Conservation (phyloP, 1,140 invertebrate species). For the Drosophila tani region DNA sequence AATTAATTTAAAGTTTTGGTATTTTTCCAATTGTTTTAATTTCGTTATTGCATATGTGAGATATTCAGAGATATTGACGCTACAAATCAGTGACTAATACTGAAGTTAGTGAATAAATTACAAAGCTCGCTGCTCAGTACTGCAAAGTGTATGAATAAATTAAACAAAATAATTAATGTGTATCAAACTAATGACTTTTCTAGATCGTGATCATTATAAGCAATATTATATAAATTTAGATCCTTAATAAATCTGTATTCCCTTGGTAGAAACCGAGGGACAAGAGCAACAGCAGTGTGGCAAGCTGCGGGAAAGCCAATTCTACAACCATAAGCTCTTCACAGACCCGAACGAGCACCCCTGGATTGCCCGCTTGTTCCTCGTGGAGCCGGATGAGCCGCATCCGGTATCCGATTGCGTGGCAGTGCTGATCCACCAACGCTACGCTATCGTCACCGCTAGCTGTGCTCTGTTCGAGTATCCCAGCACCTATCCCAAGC, state of each 20-base stretch:
- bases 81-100: too few species aligned
- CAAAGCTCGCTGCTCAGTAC: not conserved
- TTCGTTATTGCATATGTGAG: too few species aligned
- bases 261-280: not conserved
- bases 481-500: not conserved
- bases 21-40: too few species aligned
- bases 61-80: too few species aligned
- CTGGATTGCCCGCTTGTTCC: slow-evolving; percentile 29
- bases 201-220: too few species aligned
- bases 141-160: not conserved
- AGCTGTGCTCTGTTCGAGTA: slow-evolving; percentile 6
- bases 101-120: not conserved
- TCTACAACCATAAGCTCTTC: slow-evolving; percentile 13
- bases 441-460: slow-evolving; percentile 19
- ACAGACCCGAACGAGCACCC: slow-evolving; percentile 22
- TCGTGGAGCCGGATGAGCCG: not conserved
- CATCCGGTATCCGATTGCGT: not conserved
- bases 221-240: too few species aligned
- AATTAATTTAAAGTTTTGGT: too few species aligned
- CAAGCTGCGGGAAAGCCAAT: slow-evolving; percentile 13
- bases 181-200: too few species aligned
- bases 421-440: slow-evolving; percentile 19
- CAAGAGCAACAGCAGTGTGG: slow-evolving; percentile 16
- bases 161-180: not conserved
- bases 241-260: not conserved